Percentiles rank a stretch among this genome's conserved stretches.
These are phyloP conservation scores for Halictus quadricinctus DNA, from an alignment of 2,888 invertebrate species.

Conservation along the genomic window DNA sequence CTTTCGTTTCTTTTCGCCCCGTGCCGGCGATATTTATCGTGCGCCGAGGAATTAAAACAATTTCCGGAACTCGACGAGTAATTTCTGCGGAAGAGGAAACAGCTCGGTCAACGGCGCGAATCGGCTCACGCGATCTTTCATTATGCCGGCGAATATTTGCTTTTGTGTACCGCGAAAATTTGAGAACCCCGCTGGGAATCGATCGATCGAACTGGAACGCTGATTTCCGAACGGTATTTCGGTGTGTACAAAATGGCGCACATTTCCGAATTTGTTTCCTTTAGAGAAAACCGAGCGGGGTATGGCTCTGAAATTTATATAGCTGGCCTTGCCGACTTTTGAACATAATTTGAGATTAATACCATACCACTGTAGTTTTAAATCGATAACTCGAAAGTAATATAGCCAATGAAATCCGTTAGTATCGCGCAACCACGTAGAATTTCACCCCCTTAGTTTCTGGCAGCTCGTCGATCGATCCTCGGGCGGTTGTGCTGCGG, in stretches of 20 bases:
- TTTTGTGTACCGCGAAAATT: background rate
- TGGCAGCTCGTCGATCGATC: background rate
- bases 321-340: background rate
- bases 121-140: background rate
- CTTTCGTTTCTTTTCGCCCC: background rate
- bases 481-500: background rate
- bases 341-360: background rate
- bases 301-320: background rate
- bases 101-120: background rate
- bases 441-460: background rate
- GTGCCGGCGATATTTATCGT: slow-evolving; percentile 1
- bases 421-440: background rate
- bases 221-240: background rate
- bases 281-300: no score
- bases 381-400: no score
- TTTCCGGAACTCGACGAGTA: background rate
- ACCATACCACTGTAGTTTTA: no score
- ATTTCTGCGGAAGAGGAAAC: slow-evolving; percentile 6
- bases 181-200: background rate
- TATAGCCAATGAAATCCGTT: no score
- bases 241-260: background rate
- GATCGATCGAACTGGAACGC: background rate
- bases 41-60: slow-evolving; percentile 23
- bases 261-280: background rate
- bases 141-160: background rate